phyloP scores from a whole-genome alignment of 2,113 vertebrate genomes.

The Opisthocomus hoazin region DNA sequence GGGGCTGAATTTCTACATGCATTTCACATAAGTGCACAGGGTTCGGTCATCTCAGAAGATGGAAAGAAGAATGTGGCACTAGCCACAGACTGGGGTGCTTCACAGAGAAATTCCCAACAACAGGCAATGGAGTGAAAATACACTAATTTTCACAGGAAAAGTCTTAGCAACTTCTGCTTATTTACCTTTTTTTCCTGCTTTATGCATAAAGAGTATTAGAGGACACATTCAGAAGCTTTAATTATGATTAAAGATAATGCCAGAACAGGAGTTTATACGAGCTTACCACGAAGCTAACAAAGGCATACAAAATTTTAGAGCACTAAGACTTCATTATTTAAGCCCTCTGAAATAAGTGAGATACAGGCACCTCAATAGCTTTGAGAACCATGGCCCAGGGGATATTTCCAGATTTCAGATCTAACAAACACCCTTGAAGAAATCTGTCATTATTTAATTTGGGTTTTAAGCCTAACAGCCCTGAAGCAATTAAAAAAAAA shows the following conservation, averaged over 20 bases:
- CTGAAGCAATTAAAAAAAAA: background rate
- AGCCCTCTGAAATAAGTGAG: background rate
- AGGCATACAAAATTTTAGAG: background rate
- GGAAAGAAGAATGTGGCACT: background rate
- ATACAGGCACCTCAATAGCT: background rate
- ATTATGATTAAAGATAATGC: background rate
- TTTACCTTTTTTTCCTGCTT: background rate
- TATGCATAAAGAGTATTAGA: background rate
- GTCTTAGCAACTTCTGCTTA: background rate
- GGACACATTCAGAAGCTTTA: background rate
- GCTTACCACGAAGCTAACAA: background rate
- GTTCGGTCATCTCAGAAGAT: background rate
- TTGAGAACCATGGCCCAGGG: fast-evolving
- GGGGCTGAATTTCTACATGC: background rate
- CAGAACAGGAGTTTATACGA: background rate
- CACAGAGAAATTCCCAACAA: background rate
- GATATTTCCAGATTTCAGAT: background rate
- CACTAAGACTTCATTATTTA: background rate
- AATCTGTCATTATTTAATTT: background rate
- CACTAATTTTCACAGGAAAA: background rate
- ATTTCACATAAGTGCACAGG: background rate
- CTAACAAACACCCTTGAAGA: background rate
- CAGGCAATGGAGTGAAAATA: background rate
- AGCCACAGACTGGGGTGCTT: background rate
- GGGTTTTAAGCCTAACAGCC: background rate